Evolutionary conservation across 2,113 vertebrate genomes (phyloP).

Genomic region (Anoplopoma fimbria): DNA sequence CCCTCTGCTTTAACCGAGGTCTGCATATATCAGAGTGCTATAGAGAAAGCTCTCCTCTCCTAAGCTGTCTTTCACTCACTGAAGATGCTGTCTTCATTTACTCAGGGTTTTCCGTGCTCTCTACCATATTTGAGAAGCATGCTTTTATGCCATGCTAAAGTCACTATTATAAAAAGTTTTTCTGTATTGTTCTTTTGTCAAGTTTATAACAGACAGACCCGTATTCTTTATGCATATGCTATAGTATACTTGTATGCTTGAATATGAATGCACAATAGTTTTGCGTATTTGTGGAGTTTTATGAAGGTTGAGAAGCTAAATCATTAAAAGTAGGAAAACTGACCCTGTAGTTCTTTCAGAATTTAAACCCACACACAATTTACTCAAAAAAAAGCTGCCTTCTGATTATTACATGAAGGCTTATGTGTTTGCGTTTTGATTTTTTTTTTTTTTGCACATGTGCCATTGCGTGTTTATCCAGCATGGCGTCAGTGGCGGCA

Average conservation of each 20-base stretch:
- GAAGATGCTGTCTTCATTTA: slow-evolving; percentile 7
- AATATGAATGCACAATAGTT: background rate
- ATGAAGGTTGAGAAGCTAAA: background rate
- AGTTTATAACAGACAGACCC: background rate
- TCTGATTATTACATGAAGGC: background rate
- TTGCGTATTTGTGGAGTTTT: background rate
- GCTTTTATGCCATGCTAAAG: background rate
- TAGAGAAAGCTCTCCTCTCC: slow-evolving; percentile 37
- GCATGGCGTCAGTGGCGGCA: slow-evolving; percentile 57
- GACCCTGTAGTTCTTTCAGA: background rate
- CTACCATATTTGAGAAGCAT: background rate
- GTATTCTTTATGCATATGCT: background rate
- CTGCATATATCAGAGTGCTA: slow-evolving; percentile 30
- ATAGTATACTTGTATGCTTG: background rate
- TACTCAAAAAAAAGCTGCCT: background rate
- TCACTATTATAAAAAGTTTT: background rate
- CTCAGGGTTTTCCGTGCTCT: slow-evolving; percentile 5
- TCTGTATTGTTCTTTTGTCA: background rate
- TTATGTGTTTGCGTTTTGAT: slow-evolving; percentile 18
- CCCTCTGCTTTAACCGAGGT: slow-evolving; percentile 41
- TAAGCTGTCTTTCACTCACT: slow-evolving; percentile 32
- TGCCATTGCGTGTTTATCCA: slow-evolving; percentile 56
- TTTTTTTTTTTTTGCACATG: slow-evolving; percentile 15
- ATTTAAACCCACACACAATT: background rate
- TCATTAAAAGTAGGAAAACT: background rate